phyloP scores from a whole-genome alignment of 2,888 invertebrate species.

The Autographa gamma region DNA sequence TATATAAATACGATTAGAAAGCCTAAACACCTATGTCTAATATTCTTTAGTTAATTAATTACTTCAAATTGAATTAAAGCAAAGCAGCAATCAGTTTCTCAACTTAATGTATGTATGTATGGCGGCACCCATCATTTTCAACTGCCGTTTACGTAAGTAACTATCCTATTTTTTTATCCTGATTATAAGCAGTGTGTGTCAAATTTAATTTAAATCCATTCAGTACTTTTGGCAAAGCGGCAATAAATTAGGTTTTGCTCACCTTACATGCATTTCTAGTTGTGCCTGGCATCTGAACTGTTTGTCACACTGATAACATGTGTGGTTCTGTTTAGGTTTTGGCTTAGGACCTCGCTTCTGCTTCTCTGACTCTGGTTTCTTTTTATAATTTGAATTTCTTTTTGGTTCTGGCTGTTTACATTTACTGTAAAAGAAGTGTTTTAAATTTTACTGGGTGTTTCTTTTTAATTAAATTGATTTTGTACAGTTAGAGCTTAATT shows the following conservation, averaged over 20 bases:
- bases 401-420: conserved; percentile 73
- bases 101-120: no score
- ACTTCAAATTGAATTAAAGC: no score
- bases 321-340: conserved; percentile 87
- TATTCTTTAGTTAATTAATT: no score
- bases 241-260: conserved; percentile 19
- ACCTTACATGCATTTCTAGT: conserved; percentile 89
- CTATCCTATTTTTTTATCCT: no score
- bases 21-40: no score
- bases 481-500: not conserved
- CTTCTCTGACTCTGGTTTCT: conserved; percentile 88
- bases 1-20: not conserved
- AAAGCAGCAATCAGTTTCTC: no score
- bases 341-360: conserved; percentile 90
- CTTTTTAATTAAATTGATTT: not conserved
- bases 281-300: conserved; percentile 90
- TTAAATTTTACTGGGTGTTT: not conserved
- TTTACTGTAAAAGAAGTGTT: conserved; percentile 69
- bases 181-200: no score
- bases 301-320: conserved; percentile 89
- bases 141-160: no score
- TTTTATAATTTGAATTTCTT: conserved; percentile 84
- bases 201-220: no score
- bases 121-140: no score
- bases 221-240: no score